Base-by-base conservation (phyloP, 2,888 invertebrate species). In the Cosmia trapezina region DNA sequence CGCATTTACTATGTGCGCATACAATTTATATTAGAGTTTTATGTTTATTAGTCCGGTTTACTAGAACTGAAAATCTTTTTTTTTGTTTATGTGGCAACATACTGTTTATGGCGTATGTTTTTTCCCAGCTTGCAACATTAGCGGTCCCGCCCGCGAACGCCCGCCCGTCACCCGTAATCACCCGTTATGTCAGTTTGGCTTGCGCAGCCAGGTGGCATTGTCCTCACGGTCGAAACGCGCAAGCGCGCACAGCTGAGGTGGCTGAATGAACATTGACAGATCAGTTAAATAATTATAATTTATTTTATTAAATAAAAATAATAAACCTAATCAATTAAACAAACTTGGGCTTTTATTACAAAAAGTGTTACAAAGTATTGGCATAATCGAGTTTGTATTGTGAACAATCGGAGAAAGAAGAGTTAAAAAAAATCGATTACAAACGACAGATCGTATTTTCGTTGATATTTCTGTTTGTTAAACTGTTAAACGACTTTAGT, bases 381-480 rank as follows among this genome's bases (percentile, higher is more conserved):
- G 69, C 78, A 84, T 75, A 77, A 83, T 76, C 70, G 77, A 73
- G 76, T 87, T 79, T 81, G 83, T 81, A 83, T 77, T 73, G 86
- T 82, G 85, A 83, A 81, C 76, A 86, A 83, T 83, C 74, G 79
- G 73, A 86, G 88, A 87, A 88, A 86, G 86, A 86, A 89, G 88
- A 87, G 88, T 86, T 85, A 89, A 90, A 92, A 92, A 92, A 93
- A 92, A 95, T 95, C 94, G 94, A 95, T 95, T 91, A 88, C 88
- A 90, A 88, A 89, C 89, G 90, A 89, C 90, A 88, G 88, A 89
- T 87, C 87, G 86, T 90, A 89, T 92, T 93, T 92, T 89, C 86
- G 88, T 91, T 90, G 91, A 91, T 91, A 92, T 91, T 90, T 90
- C 89, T 87, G 86, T 86, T n/a, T n/a, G 88, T 37, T 37, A 37